phyloP scores from a whole-genome alignment of 2,113 vertebrate genomes.

The Phodopus roborovskii region DNA sequence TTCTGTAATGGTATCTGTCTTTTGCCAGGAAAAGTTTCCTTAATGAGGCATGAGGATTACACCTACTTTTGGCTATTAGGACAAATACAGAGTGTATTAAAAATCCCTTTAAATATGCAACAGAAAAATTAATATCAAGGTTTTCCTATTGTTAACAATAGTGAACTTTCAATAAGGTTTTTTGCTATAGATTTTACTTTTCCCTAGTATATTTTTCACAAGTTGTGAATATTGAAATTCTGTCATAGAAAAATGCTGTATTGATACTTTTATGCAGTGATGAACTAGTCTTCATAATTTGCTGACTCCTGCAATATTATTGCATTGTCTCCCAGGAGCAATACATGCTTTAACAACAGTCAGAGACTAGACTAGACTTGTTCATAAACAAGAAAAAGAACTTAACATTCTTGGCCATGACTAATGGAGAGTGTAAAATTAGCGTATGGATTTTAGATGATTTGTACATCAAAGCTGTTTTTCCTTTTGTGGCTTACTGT shows the following conservation, averaged over 20 bases:
- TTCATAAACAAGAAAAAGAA: background rate
- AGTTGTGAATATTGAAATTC: conserved; percentile 35
- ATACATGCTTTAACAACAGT: background rate
- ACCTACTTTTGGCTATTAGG: background rate
- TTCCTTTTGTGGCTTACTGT: conserved; percentile 27
- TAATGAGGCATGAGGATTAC: background rate
- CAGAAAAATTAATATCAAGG: background rate
- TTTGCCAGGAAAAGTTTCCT: background rate
- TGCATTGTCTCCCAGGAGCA: conserved; percentile 8
- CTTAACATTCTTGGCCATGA: background rate
- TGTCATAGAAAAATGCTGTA: background rate
- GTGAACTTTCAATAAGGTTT: background rate
- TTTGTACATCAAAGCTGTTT: conserved; percentile 36
- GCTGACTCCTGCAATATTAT: background rate
- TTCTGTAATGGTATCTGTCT: background rate
- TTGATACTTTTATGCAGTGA: background rate
- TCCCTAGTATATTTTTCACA: background rate
- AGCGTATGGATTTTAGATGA: conserved; percentile 30
- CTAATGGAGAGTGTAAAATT: conserved; percentile 43
- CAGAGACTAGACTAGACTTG: background rate
- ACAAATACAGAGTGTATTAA: background rate
- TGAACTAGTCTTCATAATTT: background rate
- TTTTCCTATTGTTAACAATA: conserved; percentile 5
- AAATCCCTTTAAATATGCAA: background rate
- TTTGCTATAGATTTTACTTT: background rate